Conservation (phyloP, 30 jellyfish, hydroid and myxozoan genomes). For the Chrysaora quinquecirrha region DNA sequence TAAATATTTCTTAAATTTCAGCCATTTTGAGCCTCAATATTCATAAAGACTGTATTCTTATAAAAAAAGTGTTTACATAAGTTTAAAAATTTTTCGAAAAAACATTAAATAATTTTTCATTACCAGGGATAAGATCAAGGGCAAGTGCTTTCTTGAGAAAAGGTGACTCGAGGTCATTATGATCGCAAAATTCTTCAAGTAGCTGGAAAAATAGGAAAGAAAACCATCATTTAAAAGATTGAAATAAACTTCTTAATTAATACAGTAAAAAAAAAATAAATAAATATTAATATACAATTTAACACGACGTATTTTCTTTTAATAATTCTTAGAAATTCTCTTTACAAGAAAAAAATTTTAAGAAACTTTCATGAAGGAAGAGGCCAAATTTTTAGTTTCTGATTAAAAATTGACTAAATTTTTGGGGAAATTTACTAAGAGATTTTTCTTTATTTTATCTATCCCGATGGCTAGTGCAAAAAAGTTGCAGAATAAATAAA, state of each 20-base stretch:
- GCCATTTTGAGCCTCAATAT: no score
- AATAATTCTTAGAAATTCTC: no score
- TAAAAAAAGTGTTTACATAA: no score
- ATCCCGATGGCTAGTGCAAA: not conserved
- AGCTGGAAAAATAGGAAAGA: slow-evolving; percentile 43
- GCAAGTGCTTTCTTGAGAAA: slow-evolving; percentile 70
- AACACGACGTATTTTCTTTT: not conserved
- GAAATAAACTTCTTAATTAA: not conserved
- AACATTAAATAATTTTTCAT: not conserved
- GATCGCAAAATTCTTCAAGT: slow-evolving; percentile 93
- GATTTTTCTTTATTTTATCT: no score
- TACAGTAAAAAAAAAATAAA: not conserved
- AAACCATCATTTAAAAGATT: not conserved
- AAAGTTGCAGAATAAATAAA: not conserved
- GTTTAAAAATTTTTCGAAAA: no score
- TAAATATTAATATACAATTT: not conserved
- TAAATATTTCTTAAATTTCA: no score
- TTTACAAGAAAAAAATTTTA: no score
- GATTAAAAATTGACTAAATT: no score
- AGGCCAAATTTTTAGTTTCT: no score
- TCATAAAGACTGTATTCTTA: no score
- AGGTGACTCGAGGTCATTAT: slow-evolving; percentile 77
- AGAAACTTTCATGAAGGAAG: no score
- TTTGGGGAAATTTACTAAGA: not conserved
- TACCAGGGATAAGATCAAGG: slow-evolving; percentile 75